phyloP scores from a whole-genome alignment of 1,140 invertebrate species.

The Anastatus disparis region DNA sequence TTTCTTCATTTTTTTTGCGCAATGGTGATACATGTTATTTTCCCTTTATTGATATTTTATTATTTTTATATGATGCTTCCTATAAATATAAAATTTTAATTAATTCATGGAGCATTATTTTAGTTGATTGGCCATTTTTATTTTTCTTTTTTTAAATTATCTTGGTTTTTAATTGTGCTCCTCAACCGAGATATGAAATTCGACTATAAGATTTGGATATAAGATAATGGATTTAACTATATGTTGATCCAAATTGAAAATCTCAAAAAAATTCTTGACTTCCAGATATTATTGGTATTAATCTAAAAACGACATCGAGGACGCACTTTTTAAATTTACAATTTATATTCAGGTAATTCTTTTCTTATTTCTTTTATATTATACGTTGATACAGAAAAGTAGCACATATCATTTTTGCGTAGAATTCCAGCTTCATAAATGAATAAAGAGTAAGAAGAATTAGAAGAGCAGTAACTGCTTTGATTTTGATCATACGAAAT shows the following conservation, averaged over 20 bases:
- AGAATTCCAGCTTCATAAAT: too few species aligned
- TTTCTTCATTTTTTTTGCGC: neutral
- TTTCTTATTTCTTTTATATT: neutral
- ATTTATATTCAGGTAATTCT: too few species aligned
- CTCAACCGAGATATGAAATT: neutral
- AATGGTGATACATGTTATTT: neutral
- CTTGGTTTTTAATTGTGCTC: neutral
- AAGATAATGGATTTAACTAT: too few species aligned
- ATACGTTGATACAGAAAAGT: neutral
- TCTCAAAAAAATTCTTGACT: neutral
- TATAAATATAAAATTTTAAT: slow-evolving; percentile 1
- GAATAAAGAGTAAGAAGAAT: too few species aligned
- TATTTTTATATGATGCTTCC: neutral
- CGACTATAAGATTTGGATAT: neutral
- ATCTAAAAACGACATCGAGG: neutral
- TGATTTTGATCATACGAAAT: too few species aligned
- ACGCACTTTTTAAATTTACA: neutral
- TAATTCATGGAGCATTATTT: neutral
- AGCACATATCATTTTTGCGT: too few species aligned
- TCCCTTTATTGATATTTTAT: neutral
- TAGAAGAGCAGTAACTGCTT: too few species aligned
- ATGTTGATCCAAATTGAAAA: too few species aligned
- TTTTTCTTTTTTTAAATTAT: neutral
- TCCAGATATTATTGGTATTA: neutral
- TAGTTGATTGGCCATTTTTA: neutral